phyloP scores from a whole-genome alignment of 1,140 invertebrate genomes.

The Rhagoletis zephyria region DNA sequence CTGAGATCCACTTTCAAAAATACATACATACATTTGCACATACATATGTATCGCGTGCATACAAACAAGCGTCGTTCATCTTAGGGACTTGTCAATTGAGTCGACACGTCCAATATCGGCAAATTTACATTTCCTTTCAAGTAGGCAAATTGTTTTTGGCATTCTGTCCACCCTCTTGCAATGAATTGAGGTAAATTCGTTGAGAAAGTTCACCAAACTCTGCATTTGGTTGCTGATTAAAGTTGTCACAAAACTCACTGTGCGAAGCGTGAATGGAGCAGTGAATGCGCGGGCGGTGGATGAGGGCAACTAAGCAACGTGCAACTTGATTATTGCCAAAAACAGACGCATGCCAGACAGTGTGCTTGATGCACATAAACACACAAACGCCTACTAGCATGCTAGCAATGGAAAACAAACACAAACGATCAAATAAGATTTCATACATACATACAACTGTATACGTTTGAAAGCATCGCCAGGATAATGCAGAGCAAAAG shows the following conservation, averaged over 20 bases:
- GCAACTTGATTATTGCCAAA: conserved; percentile 55
- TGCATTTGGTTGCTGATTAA: conserved; percentile 40
- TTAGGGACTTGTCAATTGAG: background rate
- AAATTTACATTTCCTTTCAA: conserved; percentile 48
- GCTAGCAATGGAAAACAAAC: background rate
- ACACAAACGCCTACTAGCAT: background rate
- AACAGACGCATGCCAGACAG: conserved; percentile 42
- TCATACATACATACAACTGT: background rate
- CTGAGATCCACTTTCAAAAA: background rate
- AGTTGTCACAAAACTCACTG: conserved; percentile 44
- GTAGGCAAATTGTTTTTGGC: conserved; percentile 50
- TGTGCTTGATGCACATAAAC: conserved; percentile 1
- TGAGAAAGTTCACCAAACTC: conserved; percentile 49
- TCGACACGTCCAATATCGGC: background rate
- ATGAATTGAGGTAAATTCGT: conserved; percentile 49
- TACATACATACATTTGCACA: background rate
- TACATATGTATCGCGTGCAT: too few species aligned
- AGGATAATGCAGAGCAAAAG: conserved; percentile 22
- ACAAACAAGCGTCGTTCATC: background rate
- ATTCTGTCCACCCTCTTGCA: conserved; percentile 33
- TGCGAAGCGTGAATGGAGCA: background rate
- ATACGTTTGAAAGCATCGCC: conserved; percentile 3
- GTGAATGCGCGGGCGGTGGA: too few species aligned
- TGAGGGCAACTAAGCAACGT: conserved; percentile 18
- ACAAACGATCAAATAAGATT: background rate